Conservation (phyloP, 2,888 invertebrate species). For the Lasioglossum vierecki region DNA sequence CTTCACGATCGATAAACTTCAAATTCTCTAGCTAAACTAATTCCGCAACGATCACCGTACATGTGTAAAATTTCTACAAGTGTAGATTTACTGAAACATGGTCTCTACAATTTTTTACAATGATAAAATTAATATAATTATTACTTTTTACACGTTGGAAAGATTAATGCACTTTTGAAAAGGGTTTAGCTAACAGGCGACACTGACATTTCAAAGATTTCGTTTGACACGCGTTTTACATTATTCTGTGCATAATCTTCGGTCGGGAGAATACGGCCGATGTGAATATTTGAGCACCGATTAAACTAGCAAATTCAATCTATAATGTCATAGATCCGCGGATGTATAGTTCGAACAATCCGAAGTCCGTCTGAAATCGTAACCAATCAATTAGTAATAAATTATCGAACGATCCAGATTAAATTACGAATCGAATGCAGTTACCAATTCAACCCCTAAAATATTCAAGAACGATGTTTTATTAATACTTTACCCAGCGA, state of each 20-base stretch:
- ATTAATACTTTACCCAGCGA: not conserved
- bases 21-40: no score
- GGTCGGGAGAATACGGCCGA: not conserved
- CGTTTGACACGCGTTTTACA: not conserved
- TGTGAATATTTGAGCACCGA: not conserved
- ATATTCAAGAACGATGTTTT: slow-evolving; percentile 6
- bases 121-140: not conserved
- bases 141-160: not conserved
- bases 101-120: no score
- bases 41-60: not conserved
- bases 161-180: not conserved
- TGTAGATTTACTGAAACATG: no score
- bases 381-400: not conserved
- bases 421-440: not conserved
- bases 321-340: not conserved
- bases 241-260: not conserved
- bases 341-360: not conserved
- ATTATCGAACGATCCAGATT: not conserved
- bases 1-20: not conserved
- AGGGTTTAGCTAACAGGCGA: not conserved
- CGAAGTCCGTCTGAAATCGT: not conserved
- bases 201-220: not conserved
- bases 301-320: not conserved
- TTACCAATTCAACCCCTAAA: not conserved
- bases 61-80: not conserved